Conservation (phyloP, 2,888 invertebrate species). For the Dryococelus australis region DNA sequence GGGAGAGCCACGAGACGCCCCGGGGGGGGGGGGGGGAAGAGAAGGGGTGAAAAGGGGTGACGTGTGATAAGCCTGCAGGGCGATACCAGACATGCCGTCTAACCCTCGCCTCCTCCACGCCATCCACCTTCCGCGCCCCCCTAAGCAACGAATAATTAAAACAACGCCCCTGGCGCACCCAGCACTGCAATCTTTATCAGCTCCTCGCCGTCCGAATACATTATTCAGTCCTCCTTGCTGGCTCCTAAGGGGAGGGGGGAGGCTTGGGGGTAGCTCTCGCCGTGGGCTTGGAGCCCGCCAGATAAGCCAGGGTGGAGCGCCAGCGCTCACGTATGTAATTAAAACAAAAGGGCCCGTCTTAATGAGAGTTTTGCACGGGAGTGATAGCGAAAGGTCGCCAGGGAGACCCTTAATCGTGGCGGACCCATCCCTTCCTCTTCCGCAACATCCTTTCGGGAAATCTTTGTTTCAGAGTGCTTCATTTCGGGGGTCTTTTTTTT, state of each 20-base stretch:
- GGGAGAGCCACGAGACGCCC: neutral
- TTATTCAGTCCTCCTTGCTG: slow-evolving; percentile 11
- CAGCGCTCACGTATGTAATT: slow-evolving; percentile 10
- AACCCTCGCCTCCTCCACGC: neutral
- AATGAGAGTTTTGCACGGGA: slow-evolving; percentile 16
- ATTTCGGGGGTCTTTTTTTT: neutral
- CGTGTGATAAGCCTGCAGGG: slow-evolving; percentile 16
- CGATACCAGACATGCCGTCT: slow-evolving; percentile 11
- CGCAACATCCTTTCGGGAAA: neutral
- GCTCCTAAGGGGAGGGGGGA: neutral
- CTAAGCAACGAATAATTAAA: slow-evolving; percentile 16
- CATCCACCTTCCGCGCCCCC: neutral
- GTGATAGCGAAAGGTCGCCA: slow-evolving; percentile 10
- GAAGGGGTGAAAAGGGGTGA: neutral
- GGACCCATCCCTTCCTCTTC: neutral
- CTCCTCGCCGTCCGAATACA: slow-evolving; percentile 16
- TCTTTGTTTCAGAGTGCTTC: neutral
- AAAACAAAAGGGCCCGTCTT: slow-evolving; percentile 16
- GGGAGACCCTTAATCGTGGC: neutral
- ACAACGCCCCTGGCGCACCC: slow-evolving; percentile 16
- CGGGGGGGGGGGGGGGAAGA: neutral
- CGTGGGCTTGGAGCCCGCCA: neutral
- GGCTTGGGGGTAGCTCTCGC: neutral
- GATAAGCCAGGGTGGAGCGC: neutral
- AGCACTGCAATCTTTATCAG: slow-evolving; percentile 2